Evolutionary conservation across 2,888 invertebrate species (phyloP).

Genomic region (Psococerastis gibbosa): DNA sequence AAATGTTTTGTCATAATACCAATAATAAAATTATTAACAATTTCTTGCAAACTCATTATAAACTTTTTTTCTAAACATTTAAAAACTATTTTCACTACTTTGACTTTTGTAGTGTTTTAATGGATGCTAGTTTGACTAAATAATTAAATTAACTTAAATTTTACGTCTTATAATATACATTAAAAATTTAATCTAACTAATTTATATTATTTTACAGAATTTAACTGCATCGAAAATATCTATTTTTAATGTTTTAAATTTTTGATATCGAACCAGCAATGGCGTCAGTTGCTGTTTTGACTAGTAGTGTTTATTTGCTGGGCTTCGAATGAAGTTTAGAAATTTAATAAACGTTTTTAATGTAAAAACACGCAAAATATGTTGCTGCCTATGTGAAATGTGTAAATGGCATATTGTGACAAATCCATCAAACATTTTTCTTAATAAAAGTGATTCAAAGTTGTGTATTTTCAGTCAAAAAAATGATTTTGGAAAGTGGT

Average conservation of each 20-base stretch:
- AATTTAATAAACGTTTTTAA: not conserved
- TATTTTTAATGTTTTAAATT: too few relatives aligned
- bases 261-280: not conserved
- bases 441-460: not conserved
- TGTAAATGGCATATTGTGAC: not conserved
- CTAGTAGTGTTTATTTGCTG: slow-evolving; percentile 33
- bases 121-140: not conserved
- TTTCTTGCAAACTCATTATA: too few relatives aligned
- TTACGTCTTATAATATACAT: not conserved
- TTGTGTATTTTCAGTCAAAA: slow-evolving; percentile 14
- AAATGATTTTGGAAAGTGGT: slow-evolving; percentile 16
- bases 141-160: not conserved
- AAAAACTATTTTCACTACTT: too few relatives aligned
- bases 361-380: slow-evolving; percentile 1
- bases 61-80: too few relatives aligned
- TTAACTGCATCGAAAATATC: too few relatives aligned
- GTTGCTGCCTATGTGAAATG: slow-evolving; percentile 3
- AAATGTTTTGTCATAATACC: too few relatives aligned
- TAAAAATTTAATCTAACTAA: too few relatives aligned
- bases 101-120: not conserved
- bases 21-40: too few relatives aligned
- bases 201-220: too few relatives aligned
- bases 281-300: slow-evolving; percentile 23
- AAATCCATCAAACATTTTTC: not conserved
- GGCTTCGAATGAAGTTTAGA: slow-evolving; percentile 18